Percentiles rank a stretch among this genome's conserved stretches.
Evolutionary conservation across 2,888 invertebrate genomes (phyloP).

Genomic region (Masnerella sp.): DNA sequence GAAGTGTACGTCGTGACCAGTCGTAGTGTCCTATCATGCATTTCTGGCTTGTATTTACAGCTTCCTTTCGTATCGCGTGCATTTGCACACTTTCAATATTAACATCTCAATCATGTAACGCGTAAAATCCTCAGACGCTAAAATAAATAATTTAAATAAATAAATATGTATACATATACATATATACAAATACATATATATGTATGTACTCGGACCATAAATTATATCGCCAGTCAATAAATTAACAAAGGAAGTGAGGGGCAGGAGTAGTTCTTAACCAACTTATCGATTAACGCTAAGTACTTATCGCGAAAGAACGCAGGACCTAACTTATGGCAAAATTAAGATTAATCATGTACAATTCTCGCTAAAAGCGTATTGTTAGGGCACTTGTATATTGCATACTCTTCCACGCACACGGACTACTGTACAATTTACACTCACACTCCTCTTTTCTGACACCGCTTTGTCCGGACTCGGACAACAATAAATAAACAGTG

Average conservation of each 20-base stretch:
- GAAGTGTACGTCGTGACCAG: constrained; percentile 61
- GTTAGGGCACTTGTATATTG: constrained; percentile 40
- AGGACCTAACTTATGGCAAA: constrained; percentile 49
- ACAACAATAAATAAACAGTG: constrained; percentile 17
- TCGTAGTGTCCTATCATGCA: constrained; percentile 63
- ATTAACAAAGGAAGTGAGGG: constrained; percentile 60
- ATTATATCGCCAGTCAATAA: constrained; percentile 74
- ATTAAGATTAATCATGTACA: constrained; percentile 34
- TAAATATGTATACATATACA: constrained; percentile 65
- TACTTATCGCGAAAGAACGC: constrained; percentile 3
- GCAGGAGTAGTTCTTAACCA: not conserved
- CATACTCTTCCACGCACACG: constrained; percentile 5
- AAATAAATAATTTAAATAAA: constrained; percentile 75
- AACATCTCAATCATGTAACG: constrained; percentile 52
- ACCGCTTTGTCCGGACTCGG: too few relatives aligned
- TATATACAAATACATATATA: constrained; percentile 63
- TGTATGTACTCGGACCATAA: constrained; percentile 54
- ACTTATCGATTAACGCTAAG: not conserved
- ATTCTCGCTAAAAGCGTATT: constrained; percentile 39
- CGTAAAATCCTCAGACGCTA: constrained; percentile 75
- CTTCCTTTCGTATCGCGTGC: constrained; percentile 63
- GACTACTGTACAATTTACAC: constrained; percentile 43
- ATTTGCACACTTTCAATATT: constrained; percentile 59
- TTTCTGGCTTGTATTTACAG: constrained; percentile 62
- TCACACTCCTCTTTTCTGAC: constrained; percentile 6